Base-by-base conservation (phyloP, 2,797 vertebrate genomes). In the Coregonus suidteri region DNA sequence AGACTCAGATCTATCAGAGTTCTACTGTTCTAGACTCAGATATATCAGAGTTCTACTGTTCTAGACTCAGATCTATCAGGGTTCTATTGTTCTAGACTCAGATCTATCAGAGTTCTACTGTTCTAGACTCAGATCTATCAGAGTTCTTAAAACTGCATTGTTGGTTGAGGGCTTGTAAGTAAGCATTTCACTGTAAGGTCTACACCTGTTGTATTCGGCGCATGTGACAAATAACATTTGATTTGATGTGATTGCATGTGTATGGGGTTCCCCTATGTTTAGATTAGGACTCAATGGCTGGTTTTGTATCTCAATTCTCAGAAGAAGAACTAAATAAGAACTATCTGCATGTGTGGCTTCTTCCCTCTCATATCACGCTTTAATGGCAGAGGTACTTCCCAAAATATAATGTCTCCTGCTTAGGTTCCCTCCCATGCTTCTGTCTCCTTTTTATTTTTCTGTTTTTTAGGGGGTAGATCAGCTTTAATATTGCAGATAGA, bases 231-330 rank as follows among this genome's bases (percentile, higher is more conserved):
- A 25, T 25, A 25, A 25, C 25, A 25, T 25, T 25, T 25, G 25
- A 25, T 25, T 25, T 25, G 74, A 51, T 62, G 47, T 79, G 4
- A 54, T 15, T 67, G 25, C 13, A 41, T 64, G n/a, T 41, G 37
- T 34, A 3, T 37, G 68, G 16, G 75, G 25, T 71, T 56, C 75
- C 68, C 11, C 7, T 53, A 30, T 74, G 31, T 52, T 18, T 78
- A 74, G 37, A 37, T 6, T 16, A 53, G 14, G 52, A 53, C 13
- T 53, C 52, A 53, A 16, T 16, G 4, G 52, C 14, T 53, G 13
- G 15, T 56, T 56, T 37, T 37, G 37, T 41, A 41, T 41, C 54
- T n/a, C 54, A n/a, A 6, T 59, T n/a, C 18, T 56, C 54, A 56
- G 37, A 41, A 41, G 7, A 56, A 59, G 18, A n/a, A 59, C 5